phyloP scores from a whole-genome alignment of 2,888 invertebrate species.

The Melipona beecheii region DNA sequence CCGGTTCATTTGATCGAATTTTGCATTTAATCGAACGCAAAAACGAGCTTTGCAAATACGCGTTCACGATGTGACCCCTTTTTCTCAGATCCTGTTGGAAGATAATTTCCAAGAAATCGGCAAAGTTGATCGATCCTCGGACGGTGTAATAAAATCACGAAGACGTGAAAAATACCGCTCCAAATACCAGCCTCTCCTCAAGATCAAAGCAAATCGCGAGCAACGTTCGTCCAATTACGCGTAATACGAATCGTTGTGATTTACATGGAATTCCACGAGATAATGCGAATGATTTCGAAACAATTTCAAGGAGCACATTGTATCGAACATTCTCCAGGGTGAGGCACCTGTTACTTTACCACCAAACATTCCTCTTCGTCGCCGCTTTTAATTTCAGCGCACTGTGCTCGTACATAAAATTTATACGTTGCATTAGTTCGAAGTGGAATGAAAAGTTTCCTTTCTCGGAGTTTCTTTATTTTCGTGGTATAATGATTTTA shows the following conservation, averaged over 20 bases:
- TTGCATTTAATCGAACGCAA: background rate
- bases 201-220: conserved; percentile 9
- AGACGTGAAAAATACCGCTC: background rate
- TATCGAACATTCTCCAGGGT: conserved; percentile 35
- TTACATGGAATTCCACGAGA: conserved; percentile 40
- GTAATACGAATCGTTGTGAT: conserved; percentile 42
- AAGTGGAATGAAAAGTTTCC: background rate
- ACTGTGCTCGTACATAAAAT: background rate
- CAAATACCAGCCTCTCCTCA: conserved; percentile 29
- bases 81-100: too few species aligned
- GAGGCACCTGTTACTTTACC: conserved; percentile 15
- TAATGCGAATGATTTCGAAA: conserved; percentile 47
- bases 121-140: background rate
- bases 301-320: conserved; percentile 20
- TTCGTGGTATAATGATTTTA: background rate
- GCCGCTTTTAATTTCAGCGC: background rate
- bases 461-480: background rate
- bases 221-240: conserved; percentile 26
- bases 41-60: background rate
- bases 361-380: background rate
- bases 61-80: background rate
- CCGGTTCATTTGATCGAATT: background rate
- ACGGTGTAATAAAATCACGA: conserved; percentile 2
- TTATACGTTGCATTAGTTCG: background rate
- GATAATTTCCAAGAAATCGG: background rate